A percentile compares a stretch with the other conserved stretches of the same genome.
Conservation (phyloP, 2,113 vertebrate genomes). For the Acrocephalus kingi region DNA sequence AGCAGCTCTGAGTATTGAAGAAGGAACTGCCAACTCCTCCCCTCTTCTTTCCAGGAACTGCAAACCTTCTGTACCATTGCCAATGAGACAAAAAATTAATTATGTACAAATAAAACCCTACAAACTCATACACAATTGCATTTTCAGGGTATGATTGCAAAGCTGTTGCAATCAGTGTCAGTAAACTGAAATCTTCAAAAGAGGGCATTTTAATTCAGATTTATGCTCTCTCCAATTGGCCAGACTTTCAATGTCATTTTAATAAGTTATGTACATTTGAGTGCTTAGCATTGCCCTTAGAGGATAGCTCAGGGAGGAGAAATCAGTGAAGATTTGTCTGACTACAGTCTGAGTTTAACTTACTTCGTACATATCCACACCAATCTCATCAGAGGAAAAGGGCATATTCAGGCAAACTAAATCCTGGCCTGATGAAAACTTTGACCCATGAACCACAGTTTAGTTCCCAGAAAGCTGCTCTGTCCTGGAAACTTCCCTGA, state of each 20-base stretch:
- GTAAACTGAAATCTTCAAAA: neutral
- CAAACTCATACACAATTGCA: neutral
- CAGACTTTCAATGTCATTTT: neutral
- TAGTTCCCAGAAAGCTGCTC: neutral
- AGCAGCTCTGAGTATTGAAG: neutral
- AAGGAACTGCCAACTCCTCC: neutral
- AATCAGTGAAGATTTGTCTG: neutral
- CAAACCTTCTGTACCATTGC: neutral
- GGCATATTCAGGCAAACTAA: neutral
- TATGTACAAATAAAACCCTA: neutral
- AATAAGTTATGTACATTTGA: neutral
- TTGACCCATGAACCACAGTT: neutral
- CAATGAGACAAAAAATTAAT: neutral
- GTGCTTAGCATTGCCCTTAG: neutral
- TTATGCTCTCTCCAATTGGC: neutral
- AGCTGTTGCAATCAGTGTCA: neutral
- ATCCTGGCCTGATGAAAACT: neutral
- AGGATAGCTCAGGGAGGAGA: neutral
- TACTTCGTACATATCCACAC: neutral
- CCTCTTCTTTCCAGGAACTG: neutral
- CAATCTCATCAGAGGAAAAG: neutral
- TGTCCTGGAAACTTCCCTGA: neutral
- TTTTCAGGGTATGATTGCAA: neutral
- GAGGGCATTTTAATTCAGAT: neutral
- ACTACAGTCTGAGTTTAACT: neutral